These are phyloP conservation scores for Promerops cafer DNA, from an alignment of 2,113 vertebrate species.

Conservation along the genomic window DNA sequence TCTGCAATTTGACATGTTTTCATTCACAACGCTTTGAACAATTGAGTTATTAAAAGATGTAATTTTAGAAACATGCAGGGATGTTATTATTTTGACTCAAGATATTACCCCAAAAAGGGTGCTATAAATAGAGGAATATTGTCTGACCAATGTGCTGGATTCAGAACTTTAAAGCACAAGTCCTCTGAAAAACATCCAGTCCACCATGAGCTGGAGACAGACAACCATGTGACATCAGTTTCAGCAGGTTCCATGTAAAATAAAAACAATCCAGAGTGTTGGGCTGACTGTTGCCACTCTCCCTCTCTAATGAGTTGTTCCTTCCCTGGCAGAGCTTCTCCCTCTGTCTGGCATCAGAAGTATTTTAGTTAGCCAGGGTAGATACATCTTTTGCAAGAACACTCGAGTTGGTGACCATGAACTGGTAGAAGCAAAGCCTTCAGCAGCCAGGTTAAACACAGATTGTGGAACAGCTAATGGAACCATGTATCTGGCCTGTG, in stretches of 20 bases:
- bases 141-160: not conserved
- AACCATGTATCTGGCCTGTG: not conserved
- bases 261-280: not conserved
- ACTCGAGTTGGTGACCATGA: not conserved
- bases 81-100: not conserved
- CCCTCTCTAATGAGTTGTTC: not conserved
- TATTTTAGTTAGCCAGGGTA: not conserved
- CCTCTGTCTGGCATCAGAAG: not conserved
- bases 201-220: rapidly evolving
- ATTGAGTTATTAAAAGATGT: not conserved
- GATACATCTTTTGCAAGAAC: not conserved
- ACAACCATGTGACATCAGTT: not conserved
- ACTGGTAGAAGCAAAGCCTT: not conserved
- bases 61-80: not conserved
- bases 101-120: not conserved
- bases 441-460: not conserved
- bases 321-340: not conserved
- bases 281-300: not conserved
- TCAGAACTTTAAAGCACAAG: not conserved
- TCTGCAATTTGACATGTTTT: not conserved
- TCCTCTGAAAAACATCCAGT: not conserved
- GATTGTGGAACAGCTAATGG: not conserved
- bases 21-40: not conserved
- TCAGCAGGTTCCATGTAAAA: not conserved
- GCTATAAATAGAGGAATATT: not conserved